Evolutionary conservation across 1,140 invertebrate genomes (phyloP).

Genomic region (Oryzaephilus surinamensis): DNA sequence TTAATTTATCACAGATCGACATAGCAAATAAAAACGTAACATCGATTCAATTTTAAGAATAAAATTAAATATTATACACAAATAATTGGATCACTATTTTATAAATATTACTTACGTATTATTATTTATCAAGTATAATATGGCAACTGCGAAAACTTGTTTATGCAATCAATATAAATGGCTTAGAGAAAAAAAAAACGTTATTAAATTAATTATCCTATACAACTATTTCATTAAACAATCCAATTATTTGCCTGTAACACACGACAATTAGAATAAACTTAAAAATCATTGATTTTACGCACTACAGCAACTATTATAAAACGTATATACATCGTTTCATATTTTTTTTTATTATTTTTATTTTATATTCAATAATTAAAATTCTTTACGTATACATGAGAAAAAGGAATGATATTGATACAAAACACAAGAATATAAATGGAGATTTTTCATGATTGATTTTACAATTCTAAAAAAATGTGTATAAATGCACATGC

Average conservation of each 20-base stretch:
- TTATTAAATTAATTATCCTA: too few species aligned
- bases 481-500: conserved; percentile 6
- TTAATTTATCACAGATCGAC: conserved; percentile 34
- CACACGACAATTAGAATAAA: too few species aligned
- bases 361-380: too few species aligned
- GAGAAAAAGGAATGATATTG: conserved; percentile 8
- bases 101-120: not conserved
- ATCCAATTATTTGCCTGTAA: conserved; percentile 1
- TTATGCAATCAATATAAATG: conserved; percentile 7
- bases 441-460: conserved; percentile 8
- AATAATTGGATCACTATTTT: conserved; percentile 1
- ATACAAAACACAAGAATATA: too few species aligned
- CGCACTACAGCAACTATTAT: conserved; percentile 23
- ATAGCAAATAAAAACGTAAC: conserved; percentile 29
- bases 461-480: conserved; percentile 2
- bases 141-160: conserved; percentile 3
- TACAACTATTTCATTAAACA: too few species aligned
- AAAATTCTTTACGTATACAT: conserved; percentile 27
- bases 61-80: conserved; percentile 1
- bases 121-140: not conserved
- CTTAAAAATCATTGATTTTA: too few species aligned
- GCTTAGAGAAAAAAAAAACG: not conserved
- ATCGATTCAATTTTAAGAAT: conserved; percentile 10
- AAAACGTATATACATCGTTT: conserved; percentile 23
- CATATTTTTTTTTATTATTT: too few species aligned